Percentiles rank a stretch among this genome's conserved stretches.
phyloP scores from a whole-genome alignment of 2,113 vertebrate species.

The Lucifuga dentata region DNA sequence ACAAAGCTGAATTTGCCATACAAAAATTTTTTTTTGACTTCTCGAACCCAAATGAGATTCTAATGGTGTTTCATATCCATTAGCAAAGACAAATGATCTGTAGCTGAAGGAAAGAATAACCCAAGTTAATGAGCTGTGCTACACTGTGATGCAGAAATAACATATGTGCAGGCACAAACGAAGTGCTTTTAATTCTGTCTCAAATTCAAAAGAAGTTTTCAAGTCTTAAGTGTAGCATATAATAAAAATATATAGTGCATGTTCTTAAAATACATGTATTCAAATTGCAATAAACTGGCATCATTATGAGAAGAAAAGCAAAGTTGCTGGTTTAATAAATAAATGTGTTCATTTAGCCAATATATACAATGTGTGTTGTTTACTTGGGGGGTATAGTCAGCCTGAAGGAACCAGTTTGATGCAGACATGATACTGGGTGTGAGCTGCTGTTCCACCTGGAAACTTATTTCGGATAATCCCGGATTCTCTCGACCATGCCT shows the following conservation, averaged over 20 bases:
- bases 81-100: not conserved
- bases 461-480: slow-evolving; percentile 42
- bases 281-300: not conserved
- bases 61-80: not conserved
- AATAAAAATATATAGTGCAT: too few species aligned
- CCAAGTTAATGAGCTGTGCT: too few species aligned
- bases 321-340: not conserved
- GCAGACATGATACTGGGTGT: slow-evolving; percentile 22
- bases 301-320: not conserved
- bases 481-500: slow-evolving; percentile 49
- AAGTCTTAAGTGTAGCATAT: too few species aligned
- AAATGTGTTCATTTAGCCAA: not conserved
- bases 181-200: too few species aligned
- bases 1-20: too few species aligned
- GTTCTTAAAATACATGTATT: too few species aligned
- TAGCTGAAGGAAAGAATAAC: too few species aligned
- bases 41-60: not conserved
- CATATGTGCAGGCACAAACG: too few species aligned
- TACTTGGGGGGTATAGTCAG: slow-evolving; percentile 44
- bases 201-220: too few species aligned
- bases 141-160: too few species aligned
- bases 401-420: slow-evolving; percentile 48
- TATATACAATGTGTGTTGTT: slow-evolving; percentile 1
- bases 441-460: slow-evolving; percentile 57
- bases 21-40: not conserved